Evolutionary conservation across 1,140 invertebrate species (phyloP), one percentile per base, ranked within the genome.

Genomic region (Idris sp.): DNA sequence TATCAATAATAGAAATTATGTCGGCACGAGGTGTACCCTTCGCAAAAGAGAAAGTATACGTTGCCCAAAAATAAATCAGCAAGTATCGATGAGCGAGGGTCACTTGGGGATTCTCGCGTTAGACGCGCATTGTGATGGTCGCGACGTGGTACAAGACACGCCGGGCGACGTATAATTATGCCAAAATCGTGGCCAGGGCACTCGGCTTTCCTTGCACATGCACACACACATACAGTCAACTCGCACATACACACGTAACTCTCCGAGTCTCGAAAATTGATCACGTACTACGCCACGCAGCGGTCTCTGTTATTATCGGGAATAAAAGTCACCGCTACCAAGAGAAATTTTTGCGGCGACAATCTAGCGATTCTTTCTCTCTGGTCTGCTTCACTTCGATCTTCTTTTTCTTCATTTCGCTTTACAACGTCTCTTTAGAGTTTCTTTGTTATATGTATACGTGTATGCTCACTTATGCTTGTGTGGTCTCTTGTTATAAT

Each of bases 311-410:
- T 84, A 87, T 87, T 87, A 87, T 87, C 84, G 83, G 79, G 84
- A 86, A 87, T 86, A 87, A 87, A 86, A 87, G 85, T 87, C 86
- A 87, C 85, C 83, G 85, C 84, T 86, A 85, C 84, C 80, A 80
- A 79, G 59, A 79, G 76, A 79, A 83, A 84, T 84, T 84, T 79
- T 71, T 80, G 79, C 79, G 81, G 80, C 83, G 84, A 87, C 85
- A 87, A 85, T 86, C 83, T 78, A 49, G 35, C 67, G 67, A 64
- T 77, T 74, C 69, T 64, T 64, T 61, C 54, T n/a, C n/a, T 64
- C 38, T 72, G 61, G 25, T 38, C 51, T 7, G 44, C 54, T 69
- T 53, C 51, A n/a, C 16, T 46, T 30, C 40, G 49, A 16, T 43
- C 15, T 40, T 49, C 40, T 72, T 71, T 72, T 56, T 73, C 31